These are phyloP conservation scores for Microcebus jonahi DNA, from an alignment of 2,113 vertebrate genomes.

Conservation along the genomic window DNA sequence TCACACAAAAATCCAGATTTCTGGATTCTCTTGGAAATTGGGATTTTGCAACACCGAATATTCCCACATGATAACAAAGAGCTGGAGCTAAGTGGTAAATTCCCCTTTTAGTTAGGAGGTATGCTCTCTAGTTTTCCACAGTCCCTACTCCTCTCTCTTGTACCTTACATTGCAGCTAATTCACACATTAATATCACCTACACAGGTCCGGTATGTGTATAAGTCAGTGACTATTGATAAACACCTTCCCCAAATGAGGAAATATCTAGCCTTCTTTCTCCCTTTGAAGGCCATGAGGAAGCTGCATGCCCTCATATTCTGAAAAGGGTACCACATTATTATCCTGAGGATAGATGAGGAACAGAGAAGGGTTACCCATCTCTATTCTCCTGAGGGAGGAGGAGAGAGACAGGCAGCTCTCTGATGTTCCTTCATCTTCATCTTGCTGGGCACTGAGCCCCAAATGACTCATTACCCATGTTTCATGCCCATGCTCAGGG, in stretches of 20 bases:
- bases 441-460: constrained; percentile 64
- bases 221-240: constrained; percentile 19
- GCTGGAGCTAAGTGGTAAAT: not conserved
- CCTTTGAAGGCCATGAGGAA: not conserved
- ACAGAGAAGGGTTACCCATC: not conserved
- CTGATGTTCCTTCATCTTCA: constrained; percentile 71
- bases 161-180: not conserved
- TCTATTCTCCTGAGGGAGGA: not conserved
- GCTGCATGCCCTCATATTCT: not conserved
- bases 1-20: not conserved
- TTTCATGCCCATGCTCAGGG: not conserved
- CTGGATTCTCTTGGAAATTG: constrained; percentile 17
- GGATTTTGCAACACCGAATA: not conserved
- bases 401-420: not conserved
- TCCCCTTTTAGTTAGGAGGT: not conserved
- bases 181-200: not conserved
- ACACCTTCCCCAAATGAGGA: not conserved
- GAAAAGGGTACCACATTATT: not conserved
- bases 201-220: not conserved
- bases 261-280: not conserved
- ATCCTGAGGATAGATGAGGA: not conserved
- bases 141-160: not conserved
- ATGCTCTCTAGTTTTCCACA: not conserved
- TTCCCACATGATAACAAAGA: not conserved
- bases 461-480: constrained; percentile 62